Percentiles rank a stretch among this genome's conserved stretches.
phyloP scores from a whole-genome alignment of 2,797 vertebrate genomes.

The Cryptoprocta ferox region DNA sequence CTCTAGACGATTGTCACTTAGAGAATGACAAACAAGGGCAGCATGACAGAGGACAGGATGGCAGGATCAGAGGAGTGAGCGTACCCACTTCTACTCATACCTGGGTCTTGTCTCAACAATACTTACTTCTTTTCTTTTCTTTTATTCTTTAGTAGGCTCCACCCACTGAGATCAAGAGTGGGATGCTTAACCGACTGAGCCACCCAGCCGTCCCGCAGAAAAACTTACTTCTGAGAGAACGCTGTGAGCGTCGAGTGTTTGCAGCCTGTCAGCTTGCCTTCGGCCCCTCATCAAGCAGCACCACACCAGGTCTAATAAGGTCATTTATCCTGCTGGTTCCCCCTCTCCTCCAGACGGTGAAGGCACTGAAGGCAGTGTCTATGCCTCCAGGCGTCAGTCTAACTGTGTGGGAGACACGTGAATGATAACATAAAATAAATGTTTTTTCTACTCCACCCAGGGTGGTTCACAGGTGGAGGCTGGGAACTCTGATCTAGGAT shows the following conservation, averaged over 20 bases:
- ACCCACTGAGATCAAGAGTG: no score
- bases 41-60: background rate
- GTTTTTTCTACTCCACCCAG: background rate
- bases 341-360: background rate
- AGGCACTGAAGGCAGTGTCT: background rate
- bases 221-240: background rate
- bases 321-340: background rate
- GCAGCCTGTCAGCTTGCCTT: no score
- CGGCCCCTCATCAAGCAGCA: no score
- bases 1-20: background rate
- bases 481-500: background rate
- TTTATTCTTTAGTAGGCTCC: no score
- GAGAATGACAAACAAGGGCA: background rate
- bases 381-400: background rate
- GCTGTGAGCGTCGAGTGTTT: background rate
- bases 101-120: background rate
- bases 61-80: background rate
- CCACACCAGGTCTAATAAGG: background rate
- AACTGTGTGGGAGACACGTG: background rate
- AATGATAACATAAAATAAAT: background rate
- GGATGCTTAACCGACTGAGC: no score
- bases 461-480: background rate
- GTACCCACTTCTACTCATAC: background rate
- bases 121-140: background rate
- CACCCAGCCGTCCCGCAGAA: background rate